Percentiles rank a stretch among this genome's conserved stretches.
These are phyloP conservation scores for Lycorma delicatula DNA, from an alignment of 1,140 invertebrate genomes.

Conservation along the genomic window DNA sequence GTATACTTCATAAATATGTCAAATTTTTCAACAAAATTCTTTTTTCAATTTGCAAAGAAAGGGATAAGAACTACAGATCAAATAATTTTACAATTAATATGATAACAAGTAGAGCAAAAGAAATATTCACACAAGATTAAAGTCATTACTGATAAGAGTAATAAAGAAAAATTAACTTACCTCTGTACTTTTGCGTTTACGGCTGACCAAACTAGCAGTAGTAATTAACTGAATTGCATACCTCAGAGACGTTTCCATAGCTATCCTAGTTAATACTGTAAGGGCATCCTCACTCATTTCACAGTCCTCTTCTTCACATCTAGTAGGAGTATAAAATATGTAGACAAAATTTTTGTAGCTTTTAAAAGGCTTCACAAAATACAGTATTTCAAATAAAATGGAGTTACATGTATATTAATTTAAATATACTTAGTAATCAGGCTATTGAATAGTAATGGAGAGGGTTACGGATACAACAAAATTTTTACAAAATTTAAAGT, in stretches of 20 bases:
- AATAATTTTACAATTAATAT: slow-evolving; percentile 8
- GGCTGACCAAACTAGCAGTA: slow-evolving; percentile 81
- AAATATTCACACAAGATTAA: background rate
- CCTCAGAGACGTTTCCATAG: slow-evolving; percentile 83
- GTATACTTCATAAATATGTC: too few relatives aligned
- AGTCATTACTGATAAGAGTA: slow-evolving; percentile 4
- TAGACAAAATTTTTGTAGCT: too few relatives aligned
- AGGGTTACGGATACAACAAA: too few relatives aligned
- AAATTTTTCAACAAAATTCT: too few relatives aligned
- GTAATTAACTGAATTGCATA: slow-evolving; percentile 99
- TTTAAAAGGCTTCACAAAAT: too few relatives aligned
- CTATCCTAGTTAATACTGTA: slow-evolving; percentile 84
- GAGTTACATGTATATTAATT: too few relatives aligned
- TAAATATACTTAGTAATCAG: too few relatives aligned
- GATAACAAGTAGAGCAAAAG: background rate
- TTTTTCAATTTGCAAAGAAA: background rate
- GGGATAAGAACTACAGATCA: background rate
- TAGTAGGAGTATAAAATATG: too few relatives aligned
- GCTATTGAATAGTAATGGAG: too few relatives aligned
- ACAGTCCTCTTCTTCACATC: slow-evolving; percentile 96
- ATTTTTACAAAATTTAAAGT: too few relatives aligned
- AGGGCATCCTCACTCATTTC: slow-evolving; percentile 89
- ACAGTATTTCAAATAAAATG: too few relatives aligned
- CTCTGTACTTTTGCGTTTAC: slow-evolving; percentile 71
- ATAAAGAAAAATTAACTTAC: slow-evolving; percentile 37